Evolutionary conservation across 2,113 vertebrate genomes (phyloP).

Genomic region (Stegostoma tigrinum): DNA sequence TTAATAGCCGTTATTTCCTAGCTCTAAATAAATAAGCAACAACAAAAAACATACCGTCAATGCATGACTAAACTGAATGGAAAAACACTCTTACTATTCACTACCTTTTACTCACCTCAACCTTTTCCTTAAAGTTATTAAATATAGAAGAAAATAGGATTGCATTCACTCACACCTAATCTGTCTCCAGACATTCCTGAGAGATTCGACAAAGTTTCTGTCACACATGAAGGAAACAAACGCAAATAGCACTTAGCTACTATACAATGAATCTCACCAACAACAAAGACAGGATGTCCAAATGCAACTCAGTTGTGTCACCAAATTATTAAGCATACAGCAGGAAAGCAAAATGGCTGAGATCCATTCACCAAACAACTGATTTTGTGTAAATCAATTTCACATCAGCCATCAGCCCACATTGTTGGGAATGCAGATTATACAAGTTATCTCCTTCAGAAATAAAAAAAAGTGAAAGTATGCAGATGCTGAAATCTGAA

Average conservation of each 20-base stretch:
- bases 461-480: too few relatives aligned
- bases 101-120: background rate
- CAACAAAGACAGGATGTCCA: background rate
- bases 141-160: background rate
- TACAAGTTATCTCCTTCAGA: background rate
- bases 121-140: background rate
- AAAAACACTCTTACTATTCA: background rate
- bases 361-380: background rate
- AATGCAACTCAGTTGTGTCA: background rate
- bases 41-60: too few relatives aligned
- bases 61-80: background rate
- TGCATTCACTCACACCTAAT: background rate
- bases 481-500: too few relatives aligned
- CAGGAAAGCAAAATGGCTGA: background rate
- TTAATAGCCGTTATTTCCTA: too few relatives aligned
- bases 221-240: background rate
- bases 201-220: background rate
- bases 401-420: background rate
- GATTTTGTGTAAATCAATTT: background rate
- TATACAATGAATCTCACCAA: background rate
- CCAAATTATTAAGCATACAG: background rate
- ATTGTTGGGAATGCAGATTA: background rate
- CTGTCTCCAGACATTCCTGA: background rate
- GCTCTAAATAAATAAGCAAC: too few relatives aligned
- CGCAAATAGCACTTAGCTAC: background rate